Conservation (phyloP, 2,888 invertebrate species). For the Sphinx pinastri region DNA sequence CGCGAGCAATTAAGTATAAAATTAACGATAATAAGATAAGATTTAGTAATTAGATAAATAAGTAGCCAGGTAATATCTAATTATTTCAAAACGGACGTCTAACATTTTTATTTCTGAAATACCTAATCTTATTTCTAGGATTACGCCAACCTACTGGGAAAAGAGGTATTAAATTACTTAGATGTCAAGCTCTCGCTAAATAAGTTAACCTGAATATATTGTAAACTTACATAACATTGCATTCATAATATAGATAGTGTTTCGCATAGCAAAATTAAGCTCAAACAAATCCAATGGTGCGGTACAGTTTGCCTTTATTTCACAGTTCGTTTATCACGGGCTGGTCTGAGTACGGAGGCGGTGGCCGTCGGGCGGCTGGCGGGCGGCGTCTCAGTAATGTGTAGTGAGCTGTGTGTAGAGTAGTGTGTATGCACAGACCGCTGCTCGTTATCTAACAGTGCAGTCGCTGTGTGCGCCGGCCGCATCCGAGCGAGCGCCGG, state of each 20-base stretch:
- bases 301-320: slow-evolving; percentile 55
- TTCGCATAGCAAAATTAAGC: slow-evolving; percentile 31
- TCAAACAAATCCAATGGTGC: slow-evolving; percentile 38
- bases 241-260: slow-evolving; percentile 6
- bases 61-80: too few relatives aligned
- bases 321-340: slow-evolving; percentile 60
- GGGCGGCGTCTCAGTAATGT: slow-evolving; percentile 22
- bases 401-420: too few relatives aligned
- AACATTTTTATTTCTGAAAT: too few relatives aligned
- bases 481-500: slow-evolving; percentile 34
- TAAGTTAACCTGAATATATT: neutral
- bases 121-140: too few relatives aligned
- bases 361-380: too few relatives aligned
- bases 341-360: slow-evolving; percentile 6
- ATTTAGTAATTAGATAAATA: too few relatives aligned
- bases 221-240: neutral
- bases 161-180: too few relatives aligned
- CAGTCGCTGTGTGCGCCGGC: slow-evolving; percentile 37
- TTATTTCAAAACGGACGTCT: too few relatives aligned
- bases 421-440: slow-evolving; percentile 4
- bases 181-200: neutral
- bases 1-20: too few relatives aligned
- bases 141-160: too few relatives aligned
- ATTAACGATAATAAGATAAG: too few relatives aligned
- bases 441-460: slow-evolving; percentile 35